phyloP scores from a whole-genome alignment of 1,140 invertebrate genomes.

The Hycleus cichorii region DNA sequence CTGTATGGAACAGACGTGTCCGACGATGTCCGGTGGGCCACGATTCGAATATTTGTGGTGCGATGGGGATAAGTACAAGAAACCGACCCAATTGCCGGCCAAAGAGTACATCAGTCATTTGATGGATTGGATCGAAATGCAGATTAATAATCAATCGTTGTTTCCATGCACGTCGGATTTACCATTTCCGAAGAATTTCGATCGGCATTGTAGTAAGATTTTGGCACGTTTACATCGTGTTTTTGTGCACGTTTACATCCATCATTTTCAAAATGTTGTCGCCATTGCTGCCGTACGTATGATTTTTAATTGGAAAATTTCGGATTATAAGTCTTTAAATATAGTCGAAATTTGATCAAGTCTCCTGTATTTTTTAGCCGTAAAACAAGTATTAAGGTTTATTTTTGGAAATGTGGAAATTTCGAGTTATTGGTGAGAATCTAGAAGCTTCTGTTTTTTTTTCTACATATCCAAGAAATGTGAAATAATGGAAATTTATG shows the following conservation, averaged over 20 bases:
- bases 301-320: background rate
- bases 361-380: too few relatives aligned
- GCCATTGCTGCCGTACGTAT: constrained; percentile 77
- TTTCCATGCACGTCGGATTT: constrained; percentile 56
- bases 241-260: constrained; percentile 96
- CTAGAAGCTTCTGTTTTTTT: too few relatives aligned
- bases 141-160: constrained; percentile 81
- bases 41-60: constrained; percentile 92
- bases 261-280: constrained; percentile 88
- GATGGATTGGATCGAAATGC: constrained; percentile 92
- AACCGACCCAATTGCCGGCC: constrained; percentile 80
- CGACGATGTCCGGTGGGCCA: constrained; percentile 85
- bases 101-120: constrained; percentile 79
- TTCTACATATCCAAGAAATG: too few relatives aligned
- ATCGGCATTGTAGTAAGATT: constrained; percentile 76
- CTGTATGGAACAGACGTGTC: constrained; percentile 79
- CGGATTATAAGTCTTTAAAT: too few relatives aligned
- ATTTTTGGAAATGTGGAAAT: too few relatives aligned
- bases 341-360: too few relatives aligned
- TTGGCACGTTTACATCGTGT: constrained; percentile 85
- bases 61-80: constrained; percentile 76
- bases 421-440: too few relatives aligned
- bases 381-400: too few relatives aligned
- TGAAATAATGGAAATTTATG: too few relatives aligned
- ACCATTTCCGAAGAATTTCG: constrained; percentile 85